Base-by-base conservation (phyloP, 2,888 invertebrate species). In the Merodon equestris region DNA sequence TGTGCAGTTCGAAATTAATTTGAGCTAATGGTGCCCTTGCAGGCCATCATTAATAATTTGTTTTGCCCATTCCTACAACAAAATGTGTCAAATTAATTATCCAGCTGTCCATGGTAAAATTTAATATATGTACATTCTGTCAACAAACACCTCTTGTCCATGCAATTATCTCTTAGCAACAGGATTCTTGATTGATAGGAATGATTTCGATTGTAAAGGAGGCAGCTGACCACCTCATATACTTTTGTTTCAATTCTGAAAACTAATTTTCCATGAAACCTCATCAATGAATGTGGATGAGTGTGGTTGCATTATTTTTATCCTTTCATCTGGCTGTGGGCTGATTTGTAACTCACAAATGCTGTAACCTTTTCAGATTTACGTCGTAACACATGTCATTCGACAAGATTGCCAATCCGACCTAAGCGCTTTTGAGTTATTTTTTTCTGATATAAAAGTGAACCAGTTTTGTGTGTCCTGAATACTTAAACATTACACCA, bases 31-130 rank as follows among this genome's bases (percentile, higher is more conserved):
- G 50, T 38, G 15, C 19, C 19, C 18, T 34, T 44, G 44, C 42
- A 2, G 15, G 15, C 42, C 48, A 48, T 66, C 57, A 40, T 42
- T 67, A 44, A 67, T 57, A 42, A 57, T 51, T 67, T 57, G 57
- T 67, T 67, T 10, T 50, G 57, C 50, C 57, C 48, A 40, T 50
- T 57, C 19, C 5, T 17, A 57, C 47, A 56, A 19, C 34, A 56
- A 57, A 67, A 67, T 67, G 42, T 67, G 67, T 57, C 50, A 57
- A 57, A 67, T 67, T 67, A 67, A 67, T 57, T 67, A 57, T 40
- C 40, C 48, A 9, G 45, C 54, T 64, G 40, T 47, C 15, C 19
- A 14, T 5, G 45, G 27, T 27, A 27, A 58, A 58, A 47, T 15
- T 13, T 34, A 48, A 48, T 38, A 18, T 17, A 42, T 9, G 34